Evolutionary conservation across 2,113 vertebrate genomes (phyloP).

Genomic region (Mirounga angustirostris): DNA sequence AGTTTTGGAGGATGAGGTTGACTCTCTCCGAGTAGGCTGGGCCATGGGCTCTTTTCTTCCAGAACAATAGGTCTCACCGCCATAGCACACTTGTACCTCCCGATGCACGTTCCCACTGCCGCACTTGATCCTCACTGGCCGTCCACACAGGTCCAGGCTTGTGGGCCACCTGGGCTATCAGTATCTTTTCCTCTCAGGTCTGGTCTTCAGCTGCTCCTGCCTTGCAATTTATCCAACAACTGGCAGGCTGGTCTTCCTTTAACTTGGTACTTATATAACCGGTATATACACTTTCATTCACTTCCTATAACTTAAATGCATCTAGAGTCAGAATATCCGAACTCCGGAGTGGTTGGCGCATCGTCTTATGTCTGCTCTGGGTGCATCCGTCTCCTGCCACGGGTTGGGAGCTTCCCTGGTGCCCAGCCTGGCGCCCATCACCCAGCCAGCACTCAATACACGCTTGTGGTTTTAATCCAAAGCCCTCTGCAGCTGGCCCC

Average conservation of each 20-base stretch:
- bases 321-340: neutral
- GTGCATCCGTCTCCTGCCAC: neutral
- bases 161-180: neutral
- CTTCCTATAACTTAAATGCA: neutral
- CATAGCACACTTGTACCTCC: accelerated
- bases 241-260: neutral
- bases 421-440: neutral
- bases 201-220: neutral
- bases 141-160: neutral
- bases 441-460: neutral
- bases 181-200: neutral
- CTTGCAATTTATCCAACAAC: neutral
- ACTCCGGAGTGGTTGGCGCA: too few species aligned
- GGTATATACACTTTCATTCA: neutral
- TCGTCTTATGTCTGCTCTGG: neutral
- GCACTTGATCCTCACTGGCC: accelerated
- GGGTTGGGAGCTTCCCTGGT: neutral
- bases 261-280: neutral
- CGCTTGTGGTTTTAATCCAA: neutral
- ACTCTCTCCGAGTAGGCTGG: neutral
- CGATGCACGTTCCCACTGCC: too few species aligned
- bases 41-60: neutral
- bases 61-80: accelerated
- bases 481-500: neutral
- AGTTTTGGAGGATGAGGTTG: neutral